phyloP scores from a whole-genome alignment of 2,113 vertebrate genomes.

The Maylandia zebra region DNA sequence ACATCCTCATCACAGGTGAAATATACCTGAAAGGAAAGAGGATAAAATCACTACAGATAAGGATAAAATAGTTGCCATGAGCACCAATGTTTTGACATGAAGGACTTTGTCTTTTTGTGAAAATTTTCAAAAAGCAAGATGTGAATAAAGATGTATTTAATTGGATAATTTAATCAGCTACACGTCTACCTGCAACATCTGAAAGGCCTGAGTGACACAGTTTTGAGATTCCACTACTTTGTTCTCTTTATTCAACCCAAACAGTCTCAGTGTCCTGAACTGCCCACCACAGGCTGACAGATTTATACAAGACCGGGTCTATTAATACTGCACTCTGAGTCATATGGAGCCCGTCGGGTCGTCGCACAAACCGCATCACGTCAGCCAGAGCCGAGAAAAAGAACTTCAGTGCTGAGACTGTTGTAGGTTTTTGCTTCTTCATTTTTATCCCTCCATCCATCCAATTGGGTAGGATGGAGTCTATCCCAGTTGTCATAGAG shows the following conservation, averaged over 20 bases:
- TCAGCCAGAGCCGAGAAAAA: not conserved
- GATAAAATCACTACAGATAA: not conserved
- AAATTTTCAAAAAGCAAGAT: not conserved
- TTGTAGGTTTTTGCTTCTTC: not conserved
- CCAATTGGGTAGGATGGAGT: not conserved
- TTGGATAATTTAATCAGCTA: not conserved
- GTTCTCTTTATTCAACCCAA: not conserved
- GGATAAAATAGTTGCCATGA: not conserved
- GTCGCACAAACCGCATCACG: not conserved
- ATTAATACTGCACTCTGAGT: conserved; percentile 21
- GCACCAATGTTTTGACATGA: not conserved
- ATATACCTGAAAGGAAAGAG: conserved; percentile 68
- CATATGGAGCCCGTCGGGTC: not conserved
- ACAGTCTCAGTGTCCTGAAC: not conserved
- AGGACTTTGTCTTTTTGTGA: not conserved
- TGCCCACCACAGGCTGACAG: not conserved
- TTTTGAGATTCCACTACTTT: not conserved
- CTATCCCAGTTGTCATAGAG: not conserved
- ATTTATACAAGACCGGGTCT: not conserved
- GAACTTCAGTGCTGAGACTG: not conserved
- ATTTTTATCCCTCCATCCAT: not conserved
- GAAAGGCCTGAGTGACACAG: not conserved
- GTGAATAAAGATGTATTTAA: not conserved
- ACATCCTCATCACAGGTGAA: conserved; percentile 89
- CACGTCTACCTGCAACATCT: not conserved